Conservation (phyloP, 2,888 invertebrate genomes). For the Galeruca laticollis region DNA sequence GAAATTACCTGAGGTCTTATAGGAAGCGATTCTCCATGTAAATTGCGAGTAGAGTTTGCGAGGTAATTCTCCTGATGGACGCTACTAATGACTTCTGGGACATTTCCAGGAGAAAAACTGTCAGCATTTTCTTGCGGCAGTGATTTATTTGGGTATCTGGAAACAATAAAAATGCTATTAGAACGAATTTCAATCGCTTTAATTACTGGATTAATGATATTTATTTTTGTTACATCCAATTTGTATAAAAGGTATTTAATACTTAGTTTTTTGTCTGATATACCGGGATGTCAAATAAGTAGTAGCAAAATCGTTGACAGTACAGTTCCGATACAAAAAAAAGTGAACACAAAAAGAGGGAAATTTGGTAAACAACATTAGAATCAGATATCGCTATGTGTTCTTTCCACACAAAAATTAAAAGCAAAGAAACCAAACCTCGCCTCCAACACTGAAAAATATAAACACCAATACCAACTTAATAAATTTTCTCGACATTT, state of each 20-base stretch:
- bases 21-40: conserved; percentile 41
- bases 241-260: neutral
- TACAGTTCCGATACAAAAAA: too few species aligned
- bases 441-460: too few species aligned
- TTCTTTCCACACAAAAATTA: too few species aligned
- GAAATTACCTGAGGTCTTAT: conserved; percentile 49
- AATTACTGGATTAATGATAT: neutral
- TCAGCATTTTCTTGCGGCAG: neutral
- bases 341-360: too few species aligned
- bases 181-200: conserved; percentile 1
- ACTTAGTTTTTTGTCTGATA: too few species aligned
- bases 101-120: conserved; percentile 4
- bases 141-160: conserved; percentile 4
- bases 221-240: neutral
- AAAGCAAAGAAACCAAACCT: too few species aligned
- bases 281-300: too few species aligned
- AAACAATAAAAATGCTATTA: conserved; percentile 7
- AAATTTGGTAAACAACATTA: too few species aligned
- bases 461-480: too few species aligned
- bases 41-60: conserved; percentile 18
- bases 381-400: too few species aligned
- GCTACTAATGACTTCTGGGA: conserved; percentile 17
- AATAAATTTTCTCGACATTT: too few species aligned
- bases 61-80: conserved; percentile 16
- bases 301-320: too few species aligned